These are phyloP conservation scores for Odontomyia ornata DNA, from an alignment of 2,888 invertebrate species.

Conservation along the genomic window DNA sequence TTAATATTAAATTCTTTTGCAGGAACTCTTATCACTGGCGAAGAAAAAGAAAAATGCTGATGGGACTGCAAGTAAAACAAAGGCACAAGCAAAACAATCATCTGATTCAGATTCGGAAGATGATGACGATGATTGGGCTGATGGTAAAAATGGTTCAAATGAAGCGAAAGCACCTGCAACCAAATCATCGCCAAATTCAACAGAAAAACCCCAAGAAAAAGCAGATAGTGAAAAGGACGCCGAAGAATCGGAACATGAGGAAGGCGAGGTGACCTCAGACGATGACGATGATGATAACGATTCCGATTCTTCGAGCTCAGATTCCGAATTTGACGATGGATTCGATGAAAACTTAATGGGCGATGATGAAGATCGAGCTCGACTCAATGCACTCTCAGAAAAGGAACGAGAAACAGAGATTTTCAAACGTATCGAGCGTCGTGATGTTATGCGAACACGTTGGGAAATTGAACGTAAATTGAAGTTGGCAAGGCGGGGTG, in stretches of 20 bases:
- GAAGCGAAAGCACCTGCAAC: conserved; percentile 53
- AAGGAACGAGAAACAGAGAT: conserved; percentile 97
- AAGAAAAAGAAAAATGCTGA: conserved; percentile 75
- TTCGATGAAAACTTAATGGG: conserved; percentile 97
- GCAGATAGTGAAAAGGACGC: conserved; percentile 60
- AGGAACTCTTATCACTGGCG: conserved; percentile 84
- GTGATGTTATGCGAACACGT: conserved; percentile 91
- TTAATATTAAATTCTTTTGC: no score
- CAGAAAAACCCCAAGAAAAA: conserved; percentile 61
- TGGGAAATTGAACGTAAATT: conserved; percentile 97
- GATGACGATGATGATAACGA: conserved; percentile 66
- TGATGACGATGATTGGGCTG: conserved; percentile 67
- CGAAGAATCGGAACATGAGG: conserved; percentile 82
- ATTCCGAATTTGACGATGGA: conserved; percentile 94
- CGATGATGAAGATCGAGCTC: conserved; percentile 91
- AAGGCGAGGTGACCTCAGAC: conserved; percentile 86
- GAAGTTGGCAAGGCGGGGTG: conserved; percentile 81
- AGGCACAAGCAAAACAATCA: conserved; percentile 65
- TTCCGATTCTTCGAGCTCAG: conserved; percentile 69
- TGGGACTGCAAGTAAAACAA: conserved; percentile 54
- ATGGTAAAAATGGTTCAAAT: conserved; percentile 58
- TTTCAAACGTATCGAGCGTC: conserved; percentile 93
- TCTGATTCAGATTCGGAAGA: conserved; percentile 67
- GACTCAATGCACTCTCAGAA: conserved; percentile 92
- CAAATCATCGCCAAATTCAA: conserved; percentile 57